Percentiles rank a stretch among this genome's conserved stretches.
Evolutionary conservation across 2,888 invertebrate species (phyloP).

Genomic region (Agonum fuliginosum): DNA sequence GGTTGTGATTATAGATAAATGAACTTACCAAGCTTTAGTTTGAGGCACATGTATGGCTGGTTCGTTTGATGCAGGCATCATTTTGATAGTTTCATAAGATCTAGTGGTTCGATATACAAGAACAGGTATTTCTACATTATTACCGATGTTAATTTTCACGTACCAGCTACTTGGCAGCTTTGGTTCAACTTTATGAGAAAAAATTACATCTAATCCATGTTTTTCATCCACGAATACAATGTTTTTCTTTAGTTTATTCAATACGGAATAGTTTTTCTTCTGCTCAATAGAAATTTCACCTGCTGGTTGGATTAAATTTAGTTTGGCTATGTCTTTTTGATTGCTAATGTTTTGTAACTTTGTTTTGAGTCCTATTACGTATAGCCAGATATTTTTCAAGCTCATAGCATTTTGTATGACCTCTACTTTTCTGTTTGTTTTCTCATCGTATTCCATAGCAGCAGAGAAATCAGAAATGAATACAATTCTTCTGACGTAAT

Average conservation of each 20-base stretch:
- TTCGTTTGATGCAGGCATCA: neutral
- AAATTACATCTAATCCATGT: neutral
- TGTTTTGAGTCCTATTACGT: conserved; percentile 4
- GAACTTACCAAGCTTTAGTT: neutral
- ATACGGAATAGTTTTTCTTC: neutral
- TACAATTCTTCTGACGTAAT: conserved; percentile 3
- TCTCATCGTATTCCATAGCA: neutral
- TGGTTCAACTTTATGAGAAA: neutral
- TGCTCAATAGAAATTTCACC: neutral
- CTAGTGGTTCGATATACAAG: neutral
- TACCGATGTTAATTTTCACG: neutral
- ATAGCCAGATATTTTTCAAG: neutral
- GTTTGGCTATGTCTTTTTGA: neutral
- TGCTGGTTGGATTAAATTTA: neutral
- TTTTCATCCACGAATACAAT: neutral
- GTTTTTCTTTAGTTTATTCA: neutral
- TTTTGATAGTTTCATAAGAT: neutral
- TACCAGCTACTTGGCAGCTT: neutral
- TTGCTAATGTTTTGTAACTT: neutral
- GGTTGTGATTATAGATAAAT: neutral
- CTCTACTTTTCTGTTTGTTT: neutral
- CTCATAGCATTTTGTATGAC: neutral
- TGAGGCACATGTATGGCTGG: neutral
- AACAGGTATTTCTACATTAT: neutral
- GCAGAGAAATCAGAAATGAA: conserved; percentile 6